These are phyloP conservation scores for Drosophila robusta DNA, from an alignment of 2,888 invertebrate species.

Conservation along the genomic window DNA sequence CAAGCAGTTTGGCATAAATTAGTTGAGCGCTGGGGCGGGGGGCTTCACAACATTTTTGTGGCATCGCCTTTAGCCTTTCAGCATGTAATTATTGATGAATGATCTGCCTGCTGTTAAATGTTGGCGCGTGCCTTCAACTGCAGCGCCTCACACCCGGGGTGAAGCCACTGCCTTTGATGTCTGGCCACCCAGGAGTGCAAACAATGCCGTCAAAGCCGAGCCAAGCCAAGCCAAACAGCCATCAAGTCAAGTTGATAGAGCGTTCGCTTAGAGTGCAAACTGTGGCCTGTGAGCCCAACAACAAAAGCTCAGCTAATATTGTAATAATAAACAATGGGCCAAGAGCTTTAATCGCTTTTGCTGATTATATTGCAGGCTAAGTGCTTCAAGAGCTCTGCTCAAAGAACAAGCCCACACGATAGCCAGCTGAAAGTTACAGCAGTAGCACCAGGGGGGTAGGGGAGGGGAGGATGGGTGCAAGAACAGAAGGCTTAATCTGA, in stretches of 20 bases:
- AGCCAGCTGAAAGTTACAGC: conserved; percentile 18
- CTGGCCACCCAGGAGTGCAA: conserved; percentile 47
- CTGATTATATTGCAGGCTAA: conserved; percentile 79
- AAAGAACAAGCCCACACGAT: conserved; percentile 47
- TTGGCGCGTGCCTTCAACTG: conserved; percentile 60
- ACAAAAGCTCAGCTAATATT: conserved; percentile 80
- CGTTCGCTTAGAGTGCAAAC: conserved; percentile 45
- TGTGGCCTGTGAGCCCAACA: conserved; percentile 50
- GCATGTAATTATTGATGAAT: conserved; percentile 81
- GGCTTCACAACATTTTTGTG: conserved; percentile 68
- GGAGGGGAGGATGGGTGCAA: not conserved
- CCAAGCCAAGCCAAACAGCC: conserved; percentile 52
- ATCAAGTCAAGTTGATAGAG: conserved; percentile 66
- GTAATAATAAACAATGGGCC: conserved; percentile 80
- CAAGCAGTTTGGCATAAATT: conserved; percentile 76
- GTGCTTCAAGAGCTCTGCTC: conserved; percentile 59
- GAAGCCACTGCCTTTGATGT: conserved; percentile 65
- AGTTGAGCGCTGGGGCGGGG: conserved; percentile 45
- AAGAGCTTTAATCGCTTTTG: conserved; percentile 81
- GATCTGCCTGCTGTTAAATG: conserved; percentile 63
- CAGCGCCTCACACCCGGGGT: conserved; percentile 20
- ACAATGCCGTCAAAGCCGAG: conserved; percentile 53
- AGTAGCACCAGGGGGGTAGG: not conserved
- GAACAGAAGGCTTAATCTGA: conserved; percentile 53
- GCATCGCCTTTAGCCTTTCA: conserved; percentile 71